Percentiles rank a stretch among this genome's conserved stretches.
Conservation (phyloP, 2,113 vertebrate genomes). For the Protobothrops mucrosquamatus region DNA sequence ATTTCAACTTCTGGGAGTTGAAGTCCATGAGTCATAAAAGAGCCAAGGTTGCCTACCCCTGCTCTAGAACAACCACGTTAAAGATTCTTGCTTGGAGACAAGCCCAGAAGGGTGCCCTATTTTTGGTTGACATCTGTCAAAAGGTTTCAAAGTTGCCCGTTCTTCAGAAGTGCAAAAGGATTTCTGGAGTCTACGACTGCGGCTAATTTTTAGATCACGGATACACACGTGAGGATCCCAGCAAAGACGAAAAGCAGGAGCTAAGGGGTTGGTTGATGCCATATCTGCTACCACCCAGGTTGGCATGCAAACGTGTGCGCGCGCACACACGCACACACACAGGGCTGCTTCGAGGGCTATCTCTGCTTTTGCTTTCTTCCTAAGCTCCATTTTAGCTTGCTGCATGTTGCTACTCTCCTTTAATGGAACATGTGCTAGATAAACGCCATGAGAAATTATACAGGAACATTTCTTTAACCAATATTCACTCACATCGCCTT, state of each 20-base stretch:
- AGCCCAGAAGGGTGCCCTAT: constrained; percentile 20
- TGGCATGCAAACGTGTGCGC: constrained; percentile 5
- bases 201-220: constrained; percentile 18
- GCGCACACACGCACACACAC: not conserved
- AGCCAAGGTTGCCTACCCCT: too few species aligned
- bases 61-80: constrained; percentile 30
- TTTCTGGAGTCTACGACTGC: constrained; percentile 30
- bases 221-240: constrained; percentile 29
- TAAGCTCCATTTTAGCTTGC: not conserved
- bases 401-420: not conserved
- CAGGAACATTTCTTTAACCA: not conserved
- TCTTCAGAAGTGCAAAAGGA: constrained; percentile 27
- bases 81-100: not conserved
- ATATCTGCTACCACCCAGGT: constrained; percentile 30
- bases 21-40: too few species aligned
- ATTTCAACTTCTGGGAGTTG: too few species aligned
- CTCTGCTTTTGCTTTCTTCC: not conserved
- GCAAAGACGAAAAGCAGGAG: constrained; percentile 34
- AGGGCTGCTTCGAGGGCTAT: constrained; percentile 7
- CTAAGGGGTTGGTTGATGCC: constrained; percentile 34
- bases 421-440: not conserved
- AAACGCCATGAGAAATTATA: not conserved
- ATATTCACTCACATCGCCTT: not conserved
- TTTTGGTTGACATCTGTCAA: constrained; percentile 14
- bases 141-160: constrained; percentile 30